These are phyloP conservation scores for Oreonectes daqikongensis DNA, from an alignment of 2,797 vertebrate species.

Conservation along the genomic window DNA sequence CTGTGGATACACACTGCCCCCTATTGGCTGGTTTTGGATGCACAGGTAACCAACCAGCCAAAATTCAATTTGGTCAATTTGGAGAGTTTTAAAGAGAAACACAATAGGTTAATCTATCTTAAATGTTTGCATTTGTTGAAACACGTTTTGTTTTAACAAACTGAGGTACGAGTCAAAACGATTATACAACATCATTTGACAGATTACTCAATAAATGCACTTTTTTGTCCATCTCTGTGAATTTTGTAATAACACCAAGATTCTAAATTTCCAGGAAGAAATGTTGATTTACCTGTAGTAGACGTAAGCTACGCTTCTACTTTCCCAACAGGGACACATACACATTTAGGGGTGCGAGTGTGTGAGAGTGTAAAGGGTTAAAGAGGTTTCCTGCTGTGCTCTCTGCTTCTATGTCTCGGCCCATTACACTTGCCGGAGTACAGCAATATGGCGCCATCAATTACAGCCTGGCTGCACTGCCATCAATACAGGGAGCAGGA, in stretches of 20 bases:
- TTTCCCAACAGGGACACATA: conserved; percentile 1
- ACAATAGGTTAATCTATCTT: neutral
- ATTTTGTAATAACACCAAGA: neutral
- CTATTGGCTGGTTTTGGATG: conserved; percentile 60
- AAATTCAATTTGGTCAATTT: conserved; percentile 44
- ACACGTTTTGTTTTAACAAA: neutral
- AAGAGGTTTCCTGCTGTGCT: conserved; percentile 69
- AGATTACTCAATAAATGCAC: neutral
- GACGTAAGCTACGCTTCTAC: neutral
- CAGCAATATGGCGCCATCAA: conserved; percentile 83
- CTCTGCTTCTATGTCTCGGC: conserved; percentile 80
- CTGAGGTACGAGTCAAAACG: neutral
- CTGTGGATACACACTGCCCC: conserved; percentile 75
- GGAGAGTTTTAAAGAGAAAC: neutral
- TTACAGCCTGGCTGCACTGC: conserved; percentile 73
- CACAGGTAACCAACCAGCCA: neutral
- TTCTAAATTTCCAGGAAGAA: neutral
- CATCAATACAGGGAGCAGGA: conserved; percentile 72
- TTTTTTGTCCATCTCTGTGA: neutral
- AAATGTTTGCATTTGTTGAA: neutral
- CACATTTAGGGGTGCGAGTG: conserved; percentile 38
- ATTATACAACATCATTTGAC: neutral
- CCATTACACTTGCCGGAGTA: conserved; percentile 83
- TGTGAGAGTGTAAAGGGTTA: conserved; percentile 71
- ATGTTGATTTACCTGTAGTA: conserved; percentile 21